phyloP scores from a whole-genome alignment of 2,113 vertebrate species.

The Aegotheles bennettii region DNA sequence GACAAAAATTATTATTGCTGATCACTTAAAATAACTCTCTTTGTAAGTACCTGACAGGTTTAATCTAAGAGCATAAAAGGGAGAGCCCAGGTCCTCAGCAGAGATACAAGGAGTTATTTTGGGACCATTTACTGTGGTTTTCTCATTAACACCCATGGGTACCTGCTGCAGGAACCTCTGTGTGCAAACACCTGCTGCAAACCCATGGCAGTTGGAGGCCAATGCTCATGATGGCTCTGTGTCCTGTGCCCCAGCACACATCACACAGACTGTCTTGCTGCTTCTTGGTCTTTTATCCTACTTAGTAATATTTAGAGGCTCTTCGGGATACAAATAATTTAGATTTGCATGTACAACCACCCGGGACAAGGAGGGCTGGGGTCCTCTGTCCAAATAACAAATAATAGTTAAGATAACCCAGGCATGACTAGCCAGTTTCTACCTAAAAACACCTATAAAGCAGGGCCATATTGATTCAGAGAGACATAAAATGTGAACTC shows the following conservation, averaged over 20 bases:
- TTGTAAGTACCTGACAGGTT: neutral
- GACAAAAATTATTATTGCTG: slow-evolving; percentile 47
- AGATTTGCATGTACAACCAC: neutral
- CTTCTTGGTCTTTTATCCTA: neutral
- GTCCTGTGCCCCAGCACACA: neutral
- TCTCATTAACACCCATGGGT: fast-evolving
- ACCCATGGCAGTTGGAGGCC: neutral
- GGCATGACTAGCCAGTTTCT: neutral
- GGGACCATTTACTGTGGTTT: neutral
- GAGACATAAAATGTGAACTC: slow-evolving; percentile 54
- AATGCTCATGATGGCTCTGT: fast-evolving
- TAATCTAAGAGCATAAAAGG: neutral
- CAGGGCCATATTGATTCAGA: neutral
- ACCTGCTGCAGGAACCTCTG: neutral
- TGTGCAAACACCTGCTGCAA: neutral
- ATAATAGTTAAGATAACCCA: slow-evolving; percentile 7
- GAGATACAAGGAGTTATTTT: neutral
- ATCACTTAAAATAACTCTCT: slow-evolving; percentile 39
- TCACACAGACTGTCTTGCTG: neutral
- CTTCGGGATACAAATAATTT: neutral
- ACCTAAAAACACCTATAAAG: slow-evolving; percentile 40
- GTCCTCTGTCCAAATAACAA: slow-evolving; percentile 6
- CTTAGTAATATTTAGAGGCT: slow-evolving; percentile 13
- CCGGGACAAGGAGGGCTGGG: neutral
- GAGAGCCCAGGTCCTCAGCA: neutral